Conservation (phyloP, 2,113 vertebrate genomes). For the Delphinus delphis region DNA sequence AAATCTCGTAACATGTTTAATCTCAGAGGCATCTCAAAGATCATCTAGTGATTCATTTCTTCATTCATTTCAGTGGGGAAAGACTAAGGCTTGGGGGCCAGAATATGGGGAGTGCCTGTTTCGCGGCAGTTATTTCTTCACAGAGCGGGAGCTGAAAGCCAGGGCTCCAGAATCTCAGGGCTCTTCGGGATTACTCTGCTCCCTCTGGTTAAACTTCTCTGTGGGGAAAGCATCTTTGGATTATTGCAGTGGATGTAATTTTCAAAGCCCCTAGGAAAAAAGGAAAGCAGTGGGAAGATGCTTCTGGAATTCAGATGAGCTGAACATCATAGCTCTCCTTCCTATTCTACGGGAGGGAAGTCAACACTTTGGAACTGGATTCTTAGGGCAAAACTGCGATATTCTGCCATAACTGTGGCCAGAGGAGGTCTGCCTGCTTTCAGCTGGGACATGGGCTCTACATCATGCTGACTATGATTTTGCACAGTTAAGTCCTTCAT, state of each 20-base stretch:
- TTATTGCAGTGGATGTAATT: neutral
- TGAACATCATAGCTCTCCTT: neutral
- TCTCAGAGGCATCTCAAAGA: neutral
- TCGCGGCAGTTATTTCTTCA: neutral
- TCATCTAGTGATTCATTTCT: neutral
- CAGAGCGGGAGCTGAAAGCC: neutral
- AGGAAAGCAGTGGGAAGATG: neutral
- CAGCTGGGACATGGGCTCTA: neutral
- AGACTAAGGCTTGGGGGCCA: neutral
- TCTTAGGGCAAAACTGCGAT: neutral
- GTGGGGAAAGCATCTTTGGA: neutral
- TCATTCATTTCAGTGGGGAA: neutral
- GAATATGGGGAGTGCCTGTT: neutral
- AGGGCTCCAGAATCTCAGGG: neutral
- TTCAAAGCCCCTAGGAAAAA: neutral
- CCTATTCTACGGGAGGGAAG: neutral
- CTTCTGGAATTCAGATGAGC: neutral
- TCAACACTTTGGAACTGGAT: neutral
- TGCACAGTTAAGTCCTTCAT: neutral
- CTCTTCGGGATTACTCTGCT: neutral
- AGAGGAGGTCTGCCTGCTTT: neutral
- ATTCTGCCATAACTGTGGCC: neutral
- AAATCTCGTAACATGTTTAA: neutral
- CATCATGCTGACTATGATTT: neutral
- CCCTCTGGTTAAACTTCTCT: neutral